Evolutionary conservation across 2,113 vertebrate genomes (phyloP).

Genomic region (Pandion haliaetus): DNA sequence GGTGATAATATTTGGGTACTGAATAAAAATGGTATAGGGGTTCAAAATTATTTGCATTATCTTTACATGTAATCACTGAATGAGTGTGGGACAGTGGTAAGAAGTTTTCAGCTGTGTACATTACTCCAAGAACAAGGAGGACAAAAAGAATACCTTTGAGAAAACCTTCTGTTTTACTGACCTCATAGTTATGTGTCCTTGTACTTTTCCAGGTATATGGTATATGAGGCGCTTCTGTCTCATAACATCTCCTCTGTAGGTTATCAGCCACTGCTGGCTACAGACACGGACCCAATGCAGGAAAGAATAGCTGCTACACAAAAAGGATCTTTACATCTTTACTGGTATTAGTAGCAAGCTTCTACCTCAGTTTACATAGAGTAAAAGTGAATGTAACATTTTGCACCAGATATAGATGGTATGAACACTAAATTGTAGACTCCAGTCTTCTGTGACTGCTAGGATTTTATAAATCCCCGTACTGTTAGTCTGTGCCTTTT

Average conservation of each 20-base stretch:
- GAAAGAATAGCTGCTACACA: slow-evolving; percentile 89
- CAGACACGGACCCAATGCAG: slow-evolving; percentile 90
- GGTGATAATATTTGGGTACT: neutral
- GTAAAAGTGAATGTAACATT: neutral
- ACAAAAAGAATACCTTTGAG: neutral
- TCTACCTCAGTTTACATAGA: neutral
- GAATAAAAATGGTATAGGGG: neutral
- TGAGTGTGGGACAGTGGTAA: neutral
- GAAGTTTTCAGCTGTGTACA: neutral
- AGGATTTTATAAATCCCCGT: neutral
- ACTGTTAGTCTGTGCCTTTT: neutral
- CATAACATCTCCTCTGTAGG: slow-evolving; percentile 88
- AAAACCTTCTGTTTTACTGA: neutral
- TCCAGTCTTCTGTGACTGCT: neutral
- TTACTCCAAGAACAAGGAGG: neutral
- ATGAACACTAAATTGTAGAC: neutral
- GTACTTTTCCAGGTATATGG: slow-evolving; percentile 77
- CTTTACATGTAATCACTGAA: neutral
- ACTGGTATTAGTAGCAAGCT: slow-evolving; percentile 46
- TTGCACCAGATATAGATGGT: neutral
- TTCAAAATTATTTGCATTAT: neutral
- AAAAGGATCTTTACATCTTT: slow-evolving; percentile 87
- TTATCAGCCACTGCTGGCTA: slow-evolving; percentile 88
- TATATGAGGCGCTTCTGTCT: slow-evolving; percentile 83
- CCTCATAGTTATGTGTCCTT: neutral